Conservation (phyloP, 2,113 vertebrate species). For the Pitta sordida region DNA sequence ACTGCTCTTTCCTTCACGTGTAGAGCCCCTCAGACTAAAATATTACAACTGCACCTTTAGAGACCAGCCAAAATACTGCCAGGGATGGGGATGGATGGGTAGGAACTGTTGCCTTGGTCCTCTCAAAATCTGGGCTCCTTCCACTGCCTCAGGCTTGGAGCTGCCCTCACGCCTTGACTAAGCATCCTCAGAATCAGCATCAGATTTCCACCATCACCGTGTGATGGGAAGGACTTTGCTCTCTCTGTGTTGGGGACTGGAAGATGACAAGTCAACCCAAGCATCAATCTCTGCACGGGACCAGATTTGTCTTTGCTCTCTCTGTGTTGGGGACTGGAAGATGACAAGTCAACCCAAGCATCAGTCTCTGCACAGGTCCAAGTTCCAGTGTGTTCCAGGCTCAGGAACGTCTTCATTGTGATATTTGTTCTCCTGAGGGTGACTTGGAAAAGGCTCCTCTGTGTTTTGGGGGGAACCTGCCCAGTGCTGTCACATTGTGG, state of each 20-base stretch:
- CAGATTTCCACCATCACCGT: rapidly evolving
- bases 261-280: background rate
- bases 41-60: background rate
- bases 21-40: background rate
- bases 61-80: background rate
- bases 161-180: rapidly evolving
- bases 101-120: background rate
- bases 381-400: background rate
- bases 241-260: rapidly evolving
- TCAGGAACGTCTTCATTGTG: background rate
- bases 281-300: background rate
- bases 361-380: background rate
- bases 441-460: background rate
- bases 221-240: background rate
- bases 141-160: background rate
- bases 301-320: background rate
- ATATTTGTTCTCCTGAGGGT: background rate
- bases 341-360: background rate
- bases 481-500: rapidly evolving
- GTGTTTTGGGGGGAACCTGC: background rate
- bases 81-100: background rate
- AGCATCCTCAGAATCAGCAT: background rate
- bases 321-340: rapidly evolving
- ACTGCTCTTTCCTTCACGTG: background rate
- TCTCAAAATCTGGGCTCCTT: background rate